Evolutionary conservation across 92 coral and sea anemone species (phyloP).

Genomic region (Umimayanthus kanabou): DNA sequence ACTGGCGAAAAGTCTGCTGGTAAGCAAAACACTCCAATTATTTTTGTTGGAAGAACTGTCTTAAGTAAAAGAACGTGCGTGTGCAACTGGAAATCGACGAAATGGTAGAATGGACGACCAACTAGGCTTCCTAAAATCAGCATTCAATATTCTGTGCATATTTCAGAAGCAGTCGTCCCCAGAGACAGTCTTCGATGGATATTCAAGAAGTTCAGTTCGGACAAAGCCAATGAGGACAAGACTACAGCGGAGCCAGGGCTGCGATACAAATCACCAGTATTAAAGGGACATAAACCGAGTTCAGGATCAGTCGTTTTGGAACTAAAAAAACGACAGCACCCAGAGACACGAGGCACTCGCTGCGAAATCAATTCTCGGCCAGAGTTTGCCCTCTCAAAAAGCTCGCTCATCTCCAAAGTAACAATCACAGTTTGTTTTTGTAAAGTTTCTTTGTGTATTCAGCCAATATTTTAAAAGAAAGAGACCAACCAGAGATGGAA

Average conservation of each 20-base stretch:
- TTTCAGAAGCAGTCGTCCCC: not conserved
- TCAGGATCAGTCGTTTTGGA: not conserved
- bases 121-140: not conserved
- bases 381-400: slow-evolving; percentile 10
- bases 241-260: not conserved
- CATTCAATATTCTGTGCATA: not conserved
- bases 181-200: not conserved
- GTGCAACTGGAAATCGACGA: not conserved
- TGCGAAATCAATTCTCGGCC: slow-evolving; percentile 40
- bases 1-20: not conserved
- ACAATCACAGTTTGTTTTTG: not conserved
- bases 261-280: not conserved
- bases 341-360: slow-evolving; percentile 45
- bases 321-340: not conserved
- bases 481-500: not conserved
- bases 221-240: no score
- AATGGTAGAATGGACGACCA: not conserved
- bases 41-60: no score
- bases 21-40: not conserved
- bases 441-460: not conserved
- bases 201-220: no score
- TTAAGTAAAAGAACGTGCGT: not conserved
- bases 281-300: not conserved
- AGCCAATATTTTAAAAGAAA: not conserved
- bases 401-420: not conserved